phyloP scores from a whole-genome alignment of 2,888 invertebrate species.

The Pristionchus arcanus region DNA sequence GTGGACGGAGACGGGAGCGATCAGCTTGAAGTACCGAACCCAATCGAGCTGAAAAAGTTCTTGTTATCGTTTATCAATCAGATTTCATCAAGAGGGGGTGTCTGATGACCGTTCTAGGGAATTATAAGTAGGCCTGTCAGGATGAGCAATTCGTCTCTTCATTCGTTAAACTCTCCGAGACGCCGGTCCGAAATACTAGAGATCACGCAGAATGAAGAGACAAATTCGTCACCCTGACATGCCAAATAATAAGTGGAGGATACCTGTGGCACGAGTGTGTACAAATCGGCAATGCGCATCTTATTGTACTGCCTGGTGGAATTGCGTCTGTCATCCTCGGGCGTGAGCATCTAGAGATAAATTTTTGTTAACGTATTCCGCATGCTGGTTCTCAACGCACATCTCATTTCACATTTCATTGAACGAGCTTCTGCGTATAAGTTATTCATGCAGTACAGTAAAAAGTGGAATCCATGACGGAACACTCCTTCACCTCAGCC shows the following conservation, averaged over 20 bases:
- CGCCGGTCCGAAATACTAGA: too few relatives aligned
- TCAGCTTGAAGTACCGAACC: constrained; percentile 53
- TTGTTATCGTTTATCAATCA: too few relatives aligned
- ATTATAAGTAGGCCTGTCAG: too few relatives aligned
- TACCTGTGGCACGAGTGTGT: constrained; percentile 68
- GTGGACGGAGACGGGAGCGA: constrained; percentile 46
- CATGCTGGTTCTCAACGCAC: too few relatives aligned
- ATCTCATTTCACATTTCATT: neutral
- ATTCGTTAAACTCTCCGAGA: too few relatives aligned
- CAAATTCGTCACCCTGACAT: too few relatives aligned
- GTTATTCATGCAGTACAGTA: neutral
- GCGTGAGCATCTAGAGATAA: constrained; percentile 62
- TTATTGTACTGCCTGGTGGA: constrained; percentile 71
- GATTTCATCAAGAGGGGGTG: too few relatives aligned
- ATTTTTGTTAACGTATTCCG: too few relatives aligned
- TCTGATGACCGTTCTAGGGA: too few relatives aligned
- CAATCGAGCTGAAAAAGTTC: constrained; percentile 41
- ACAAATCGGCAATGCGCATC: constrained; percentile 61
- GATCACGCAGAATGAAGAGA: too few relatives aligned
- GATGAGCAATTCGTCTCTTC: too few relatives aligned
- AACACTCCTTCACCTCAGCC: constrained; percentile 60
- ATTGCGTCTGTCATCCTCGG: constrained; percentile 74
- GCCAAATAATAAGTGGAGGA: too few relatives aligned
- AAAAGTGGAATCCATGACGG: neutral
- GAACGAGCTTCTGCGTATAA: neutral